Conservation (phyloP, 2,113 vertebrate genomes). For the Pantherophis guttatus region DNA sequence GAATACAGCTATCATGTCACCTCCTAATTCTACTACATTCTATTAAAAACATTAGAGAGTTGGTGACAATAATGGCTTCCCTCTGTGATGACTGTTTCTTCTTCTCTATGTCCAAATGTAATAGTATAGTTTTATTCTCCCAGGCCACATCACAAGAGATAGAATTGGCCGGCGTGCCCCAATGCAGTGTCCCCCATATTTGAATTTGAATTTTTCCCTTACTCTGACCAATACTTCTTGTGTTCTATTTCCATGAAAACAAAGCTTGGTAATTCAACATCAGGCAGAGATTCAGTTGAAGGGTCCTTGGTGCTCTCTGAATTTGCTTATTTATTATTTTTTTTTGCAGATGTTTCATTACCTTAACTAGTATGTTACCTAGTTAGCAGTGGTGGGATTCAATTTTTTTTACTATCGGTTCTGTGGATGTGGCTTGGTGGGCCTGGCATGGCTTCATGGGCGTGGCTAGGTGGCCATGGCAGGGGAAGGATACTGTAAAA, state of each 20-base stretch:
- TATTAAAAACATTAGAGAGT: neutral
- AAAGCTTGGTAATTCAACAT: neutral
- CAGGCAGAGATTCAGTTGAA: neutral
- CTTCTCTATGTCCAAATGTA: neutral
- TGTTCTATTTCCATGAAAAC: neutral
- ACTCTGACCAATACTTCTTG: neutral
- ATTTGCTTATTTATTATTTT: too few relatives aligned
- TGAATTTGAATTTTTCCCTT: neutral
- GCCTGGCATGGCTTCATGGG: too few relatives aligned
- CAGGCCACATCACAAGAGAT: neutral
- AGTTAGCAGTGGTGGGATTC: too few relatives aligned
- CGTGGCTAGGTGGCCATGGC: too few relatives aligned
- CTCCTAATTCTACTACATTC: neutral
- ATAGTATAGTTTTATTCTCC: neutral
- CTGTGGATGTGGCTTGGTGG: too few relatives aligned
- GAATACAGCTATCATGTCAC: too few relatives aligned
- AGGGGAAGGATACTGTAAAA: too few relatives aligned
- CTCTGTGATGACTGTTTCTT: neutral
- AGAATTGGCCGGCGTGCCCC: neutral
- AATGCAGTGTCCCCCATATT: neutral
- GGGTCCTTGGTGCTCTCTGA: too few relatives aligned
- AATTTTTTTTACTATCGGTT: too few relatives aligned
- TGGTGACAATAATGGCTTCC: neutral
- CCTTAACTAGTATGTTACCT: too few relatives aligned
- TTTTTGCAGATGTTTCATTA: too few relatives aligned